phyloP scores from a whole-genome alignment of 2,888 invertebrate genomes.

The Odontothrips loti region DNA sequence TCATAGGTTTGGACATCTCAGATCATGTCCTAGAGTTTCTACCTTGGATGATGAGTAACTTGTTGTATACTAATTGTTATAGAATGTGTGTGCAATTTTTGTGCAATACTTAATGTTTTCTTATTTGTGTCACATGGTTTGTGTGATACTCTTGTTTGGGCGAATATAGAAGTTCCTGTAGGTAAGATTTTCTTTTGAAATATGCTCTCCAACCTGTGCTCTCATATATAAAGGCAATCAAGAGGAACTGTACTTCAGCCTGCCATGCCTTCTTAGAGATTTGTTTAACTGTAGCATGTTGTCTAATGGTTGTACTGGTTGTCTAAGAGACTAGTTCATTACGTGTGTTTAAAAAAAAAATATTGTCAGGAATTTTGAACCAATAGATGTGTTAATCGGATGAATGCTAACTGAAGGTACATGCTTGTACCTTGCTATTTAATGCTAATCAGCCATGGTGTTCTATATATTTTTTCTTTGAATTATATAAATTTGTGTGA shows the following conservation, averaged over 20 bases:
- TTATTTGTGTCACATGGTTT: background rate
- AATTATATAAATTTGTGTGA: background rate
- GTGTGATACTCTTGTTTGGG: background rate
- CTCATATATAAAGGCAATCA: background rate
- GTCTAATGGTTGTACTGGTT: too few species aligned
- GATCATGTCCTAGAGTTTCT: background rate
- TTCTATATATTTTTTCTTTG: background rate
- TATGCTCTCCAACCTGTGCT: slow-evolving; percentile 1
- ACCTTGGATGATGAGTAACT: background rate
- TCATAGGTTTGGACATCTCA: background rate
- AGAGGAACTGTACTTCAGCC: background rate
- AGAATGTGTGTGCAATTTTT: background rate
- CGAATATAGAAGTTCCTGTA: background rate
- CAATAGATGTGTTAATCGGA: too few species aligned
- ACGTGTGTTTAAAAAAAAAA: too few species aligned
- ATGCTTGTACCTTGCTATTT: background rate
- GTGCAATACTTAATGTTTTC: background rate
- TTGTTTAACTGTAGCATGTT: too few species aligned
- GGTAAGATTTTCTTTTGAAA: background rate
- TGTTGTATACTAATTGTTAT: background rate
- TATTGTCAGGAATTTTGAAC: too few species aligned
- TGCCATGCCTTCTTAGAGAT: too few species aligned
- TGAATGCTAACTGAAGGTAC: background rate
- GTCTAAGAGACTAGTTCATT: too few species aligned
- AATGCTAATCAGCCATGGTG: too few species aligned